Percentiles rank a stretch among this genome's conserved stretches.
Conservation (phyloP, 2,888 invertebrate species). For the Philopedon plagiatum region DNA sequence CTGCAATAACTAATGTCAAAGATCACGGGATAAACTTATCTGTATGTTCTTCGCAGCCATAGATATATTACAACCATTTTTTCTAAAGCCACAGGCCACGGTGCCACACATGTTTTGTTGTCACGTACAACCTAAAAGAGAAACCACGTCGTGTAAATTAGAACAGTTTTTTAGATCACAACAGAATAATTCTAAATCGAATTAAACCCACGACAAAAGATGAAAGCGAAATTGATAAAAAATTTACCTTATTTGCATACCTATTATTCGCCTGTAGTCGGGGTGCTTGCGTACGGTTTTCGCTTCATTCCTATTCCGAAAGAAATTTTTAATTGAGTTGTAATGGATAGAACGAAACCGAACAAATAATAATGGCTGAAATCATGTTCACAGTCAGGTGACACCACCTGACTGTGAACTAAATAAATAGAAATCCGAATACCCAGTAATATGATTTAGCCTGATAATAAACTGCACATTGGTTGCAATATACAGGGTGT, state of each 20-base stretch:
- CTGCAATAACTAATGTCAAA: constrained; percentile 1
- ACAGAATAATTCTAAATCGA: constrained; percentile 15
- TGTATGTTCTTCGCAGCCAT: background rate
- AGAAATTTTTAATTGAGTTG: no score
- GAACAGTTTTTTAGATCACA: constrained; percentile 33
- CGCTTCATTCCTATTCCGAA: no score
- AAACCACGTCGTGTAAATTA: constrained; percentile 30
- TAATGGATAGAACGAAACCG: no score
- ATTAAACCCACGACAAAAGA: constrained; percentile 21
- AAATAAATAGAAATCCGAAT: no score
- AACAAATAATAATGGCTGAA: no score
- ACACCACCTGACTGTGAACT: no score
- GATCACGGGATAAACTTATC: background rate
- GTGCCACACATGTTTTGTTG: background rate
- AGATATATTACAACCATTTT: background rate
- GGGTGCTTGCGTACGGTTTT: background rate
- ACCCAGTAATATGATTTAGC: no score
- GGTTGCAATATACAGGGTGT: no score
- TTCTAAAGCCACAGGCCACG: background rate
- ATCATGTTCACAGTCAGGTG: no score
- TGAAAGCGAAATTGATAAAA: constrained; percentile 28
- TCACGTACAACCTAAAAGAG: constrained; percentile 14
- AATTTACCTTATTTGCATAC: background rate
- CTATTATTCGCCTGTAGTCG: background rate
- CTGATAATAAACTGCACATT: no score